A percentile compares a stretch with the other conserved stretches of the same genome.
Evolutionary conservation across 2,797 vertebrate species (phyloP).

Genomic region (Pangasius macronema): DNA sequence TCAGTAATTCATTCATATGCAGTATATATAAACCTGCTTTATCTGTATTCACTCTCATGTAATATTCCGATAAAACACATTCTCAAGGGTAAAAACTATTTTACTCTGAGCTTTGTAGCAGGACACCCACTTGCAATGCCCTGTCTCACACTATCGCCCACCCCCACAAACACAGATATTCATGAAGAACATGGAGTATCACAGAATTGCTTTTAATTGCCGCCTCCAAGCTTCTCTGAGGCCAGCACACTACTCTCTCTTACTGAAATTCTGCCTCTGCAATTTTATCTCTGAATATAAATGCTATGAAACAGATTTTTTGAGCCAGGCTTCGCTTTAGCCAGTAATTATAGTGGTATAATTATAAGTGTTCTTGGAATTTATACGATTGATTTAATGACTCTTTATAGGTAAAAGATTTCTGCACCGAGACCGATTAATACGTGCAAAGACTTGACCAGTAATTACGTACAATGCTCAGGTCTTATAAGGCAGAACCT

Average conservation of each 20-base stretch:
- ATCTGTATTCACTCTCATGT: neutral
- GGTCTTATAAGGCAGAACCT: neutral
- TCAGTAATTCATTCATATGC: slow-evolving; percentile 9
- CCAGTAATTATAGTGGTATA: neutral
- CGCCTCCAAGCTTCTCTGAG: slow-evolving; percentile 6
- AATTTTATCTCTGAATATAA: slow-evolving; percentile 18
- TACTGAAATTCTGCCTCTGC: slow-evolving; percentile 15
- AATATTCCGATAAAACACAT: neutral
- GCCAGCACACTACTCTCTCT: neutral
- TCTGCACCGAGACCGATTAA: neutral
- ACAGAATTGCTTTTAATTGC: slow-evolving; percentile 36
- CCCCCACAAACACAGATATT: slow-evolving; percentile 32
- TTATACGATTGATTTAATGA: neutral
- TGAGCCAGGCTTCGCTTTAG: neutral
- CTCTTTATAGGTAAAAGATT: neutral
- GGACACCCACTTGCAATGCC: neutral
- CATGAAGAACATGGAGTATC: slow-evolving; percentile 24
- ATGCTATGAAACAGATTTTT: neutral
- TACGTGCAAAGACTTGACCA: neutral
- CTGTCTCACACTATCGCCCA: neutral
- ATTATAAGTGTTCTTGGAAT: neutral
- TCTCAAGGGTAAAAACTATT: neutral
- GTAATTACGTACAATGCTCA: neutral
- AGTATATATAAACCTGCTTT: neutral
- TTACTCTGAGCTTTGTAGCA: slow-evolving; percentile 6